Evolutionary conservation across 2,888 invertebrate species (phyloP).

Genomic region (Prosapia bicincta): DNA sequence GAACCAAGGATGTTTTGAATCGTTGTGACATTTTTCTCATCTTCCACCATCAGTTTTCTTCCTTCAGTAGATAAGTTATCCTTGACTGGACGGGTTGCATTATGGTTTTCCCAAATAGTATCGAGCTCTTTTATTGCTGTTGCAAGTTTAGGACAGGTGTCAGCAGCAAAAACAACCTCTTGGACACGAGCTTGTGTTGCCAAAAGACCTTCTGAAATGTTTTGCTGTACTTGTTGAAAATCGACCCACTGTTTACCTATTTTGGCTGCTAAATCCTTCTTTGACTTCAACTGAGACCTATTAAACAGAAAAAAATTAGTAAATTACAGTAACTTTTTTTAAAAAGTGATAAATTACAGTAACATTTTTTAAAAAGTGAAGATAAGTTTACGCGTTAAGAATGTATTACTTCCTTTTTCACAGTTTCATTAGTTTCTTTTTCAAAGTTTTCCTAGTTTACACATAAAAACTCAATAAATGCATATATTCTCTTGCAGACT

Average conservation of each 20-base stretch:
- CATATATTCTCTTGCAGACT: too few relatives aligned
- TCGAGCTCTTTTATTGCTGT: conserved; percentile 53
- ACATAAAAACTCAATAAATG: too few relatives aligned
- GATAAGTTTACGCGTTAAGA: too few relatives aligned
- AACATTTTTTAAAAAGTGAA: too few relatives aligned
- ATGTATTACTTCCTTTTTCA: too few relatives aligned
- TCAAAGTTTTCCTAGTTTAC: too few relatives aligned
- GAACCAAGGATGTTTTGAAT: conserved; percentile 76
- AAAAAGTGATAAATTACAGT: too few relatives aligned
- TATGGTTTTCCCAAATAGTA: conserved; percentile 51
- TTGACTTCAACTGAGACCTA: conserved; percentile 33
- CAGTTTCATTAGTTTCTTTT: too few relatives aligned
- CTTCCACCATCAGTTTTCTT: conserved; percentile 72
- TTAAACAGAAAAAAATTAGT: too few relatives aligned
- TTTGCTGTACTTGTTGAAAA: conserved; percentile 70
- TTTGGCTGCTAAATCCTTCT: conserved; percentile 39
- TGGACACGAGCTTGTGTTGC: conserved; percentile 37
- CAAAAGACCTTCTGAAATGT: conserved; percentile 56
- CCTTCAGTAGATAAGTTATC: conserved; percentile 72
- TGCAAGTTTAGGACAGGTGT: conserved; percentile 43
- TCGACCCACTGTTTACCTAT: conserved; percentile 73
- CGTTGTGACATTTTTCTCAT: conserved; percentile 72
- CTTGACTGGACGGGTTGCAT: conserved; percentile 40
- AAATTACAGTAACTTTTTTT: too few relatives aligned
- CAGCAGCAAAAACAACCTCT: conserved; percentile 33